phyloP scores from a whole-genome alignment of 1,140 invertebrate species.

The Lucilia cuprina region DNA sequence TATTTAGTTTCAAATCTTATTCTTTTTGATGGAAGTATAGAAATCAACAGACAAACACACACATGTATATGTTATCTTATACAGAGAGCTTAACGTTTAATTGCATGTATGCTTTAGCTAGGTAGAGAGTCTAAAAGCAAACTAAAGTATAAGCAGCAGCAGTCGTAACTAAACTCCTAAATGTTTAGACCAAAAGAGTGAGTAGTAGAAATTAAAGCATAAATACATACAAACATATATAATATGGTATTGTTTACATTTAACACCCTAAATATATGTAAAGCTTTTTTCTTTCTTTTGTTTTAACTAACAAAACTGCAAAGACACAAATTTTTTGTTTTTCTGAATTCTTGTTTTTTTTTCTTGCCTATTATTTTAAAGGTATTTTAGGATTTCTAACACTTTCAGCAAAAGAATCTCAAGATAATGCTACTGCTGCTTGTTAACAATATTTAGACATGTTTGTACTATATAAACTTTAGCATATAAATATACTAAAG shows the following conservation, averaged over 20 bases:
- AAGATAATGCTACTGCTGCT: constrained; percentile 18
- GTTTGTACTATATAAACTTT: neutral
- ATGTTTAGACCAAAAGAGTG: too few relatives aligned
- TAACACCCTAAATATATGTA: constrained; percentile 27
- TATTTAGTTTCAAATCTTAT: too few relatives aligned
- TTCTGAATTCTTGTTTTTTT: neutral
- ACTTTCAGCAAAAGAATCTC: neutral
- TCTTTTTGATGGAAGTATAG: too few relatives aligned
- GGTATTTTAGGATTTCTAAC: constrained; percentile 29
- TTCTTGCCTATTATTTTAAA: neutral
- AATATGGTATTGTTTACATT: constrained; percentile 11
- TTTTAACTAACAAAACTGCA: constrained; percentile 10
- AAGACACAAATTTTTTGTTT: neutral
- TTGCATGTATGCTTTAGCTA: neutral
- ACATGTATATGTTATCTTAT: neutral
- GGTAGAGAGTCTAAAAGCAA: neutral
- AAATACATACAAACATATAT: neutral
- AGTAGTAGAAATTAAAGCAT: neutral
- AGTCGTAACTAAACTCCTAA: neutral
- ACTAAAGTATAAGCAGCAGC: neutral
- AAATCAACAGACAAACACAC: too few relatives aligned
- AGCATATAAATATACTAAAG: neutral
- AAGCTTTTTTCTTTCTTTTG: constrained; percentile 8
- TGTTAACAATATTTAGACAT: neutral
- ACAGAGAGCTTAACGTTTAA: constrained; percentile 3